A percentile compares a stretch with the other conserved stretches of the same genome.
Conservation (phyloP, 2,888 invertebrate genomes). For the Ochlodes sylvanus region DNA sequence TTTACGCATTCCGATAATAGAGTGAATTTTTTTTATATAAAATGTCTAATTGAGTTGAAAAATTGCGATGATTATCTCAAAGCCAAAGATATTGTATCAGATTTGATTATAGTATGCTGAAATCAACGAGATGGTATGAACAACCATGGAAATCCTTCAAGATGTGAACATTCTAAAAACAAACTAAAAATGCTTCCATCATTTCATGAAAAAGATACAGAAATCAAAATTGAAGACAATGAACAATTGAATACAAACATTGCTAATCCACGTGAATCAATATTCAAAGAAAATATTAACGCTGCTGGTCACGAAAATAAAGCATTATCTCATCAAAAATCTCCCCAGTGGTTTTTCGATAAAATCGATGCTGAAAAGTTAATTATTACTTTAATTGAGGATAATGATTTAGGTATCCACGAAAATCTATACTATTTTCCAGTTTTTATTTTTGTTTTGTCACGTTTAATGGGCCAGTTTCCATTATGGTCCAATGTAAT, state of each 20-base stretch:
- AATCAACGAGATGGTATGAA: conserved; percentile 3
- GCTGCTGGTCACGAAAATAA: too few species aligned
- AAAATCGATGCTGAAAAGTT: too few species aligned
- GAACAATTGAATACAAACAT: too few species aligned
- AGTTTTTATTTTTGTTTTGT: not conserved
- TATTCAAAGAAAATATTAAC: too few species aligned
- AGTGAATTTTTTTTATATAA: conserved; percentile 1
- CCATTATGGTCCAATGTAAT: not conserved
- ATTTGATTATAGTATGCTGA: not conserved
- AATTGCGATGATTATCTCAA: not conserved
- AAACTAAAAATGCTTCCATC: too few species aligned
- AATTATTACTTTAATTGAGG: too few species aligned
- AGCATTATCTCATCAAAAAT: too few species aligned
- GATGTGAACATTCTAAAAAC: not conserved
- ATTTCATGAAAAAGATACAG: too few species aligned
- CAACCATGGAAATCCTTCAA: not conserved
- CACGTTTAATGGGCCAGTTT: conserved; percentile 2
- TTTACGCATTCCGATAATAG: not conserved
- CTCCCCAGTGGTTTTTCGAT: too few species aligned
- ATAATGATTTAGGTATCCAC: too few species aligned
- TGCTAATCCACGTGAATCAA: too few species aligned
- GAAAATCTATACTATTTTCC: not conserved
- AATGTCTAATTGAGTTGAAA: not conserved
- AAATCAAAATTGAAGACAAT: too few species aligned
- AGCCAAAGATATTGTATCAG: not conserved